Evolutionary conservation across 2,113 vertebrate species (phyloP).

Genomic region (Cheilinus undulatus): DNA sequence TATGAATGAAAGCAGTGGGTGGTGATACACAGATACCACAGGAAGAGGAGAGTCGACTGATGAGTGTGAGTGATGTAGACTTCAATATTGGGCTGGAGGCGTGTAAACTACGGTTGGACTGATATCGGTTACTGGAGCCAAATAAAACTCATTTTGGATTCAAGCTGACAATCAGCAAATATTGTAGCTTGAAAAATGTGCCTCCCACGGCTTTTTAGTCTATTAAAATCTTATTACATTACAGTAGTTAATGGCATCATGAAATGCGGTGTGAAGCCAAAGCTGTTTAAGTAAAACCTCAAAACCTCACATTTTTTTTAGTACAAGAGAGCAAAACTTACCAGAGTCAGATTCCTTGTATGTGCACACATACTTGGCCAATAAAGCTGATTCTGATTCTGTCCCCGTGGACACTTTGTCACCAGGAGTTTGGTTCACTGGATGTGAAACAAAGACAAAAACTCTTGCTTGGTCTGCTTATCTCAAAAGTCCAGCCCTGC

Average conservation of each 20-base stretch:
- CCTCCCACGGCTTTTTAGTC: too few relatives aligned
- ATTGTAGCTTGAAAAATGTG: neutral
- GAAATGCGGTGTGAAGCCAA: neutral
- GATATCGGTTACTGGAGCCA: constrained; percentile 25
- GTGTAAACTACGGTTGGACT: constrained; percentile 41
- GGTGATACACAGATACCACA: neutral
- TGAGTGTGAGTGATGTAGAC: constrained; percentile 2
- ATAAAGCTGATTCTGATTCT: too few relatives aligned
- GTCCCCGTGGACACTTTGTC: neutral
- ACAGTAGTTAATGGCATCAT: too few relatives aligned
- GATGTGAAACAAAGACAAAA: neutral
- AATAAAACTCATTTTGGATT: neutral
- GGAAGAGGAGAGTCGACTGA: neutral
- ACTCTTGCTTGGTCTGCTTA: too few relatives aligned
- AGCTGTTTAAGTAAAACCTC: too few relatives aligned
- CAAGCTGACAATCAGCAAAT: neutral
- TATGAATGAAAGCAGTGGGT: constrained; percentile 23
- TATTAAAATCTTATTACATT: too few relatives aligned
- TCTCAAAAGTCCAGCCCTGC: too few relatives aligned
- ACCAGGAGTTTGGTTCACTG: neutral
- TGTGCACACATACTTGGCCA: too few relatives aligned
- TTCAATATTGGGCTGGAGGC: constrained; percentile 48
- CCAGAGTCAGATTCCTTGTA: too few relatives aligned
- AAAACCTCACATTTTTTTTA: too few relatives aligned
- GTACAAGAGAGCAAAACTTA: too few relatives aligned